Evolutionary conservation across 2,113 vertebrate species (phyloP).

Genomic region (Uropsilus gracilis): DNA sequence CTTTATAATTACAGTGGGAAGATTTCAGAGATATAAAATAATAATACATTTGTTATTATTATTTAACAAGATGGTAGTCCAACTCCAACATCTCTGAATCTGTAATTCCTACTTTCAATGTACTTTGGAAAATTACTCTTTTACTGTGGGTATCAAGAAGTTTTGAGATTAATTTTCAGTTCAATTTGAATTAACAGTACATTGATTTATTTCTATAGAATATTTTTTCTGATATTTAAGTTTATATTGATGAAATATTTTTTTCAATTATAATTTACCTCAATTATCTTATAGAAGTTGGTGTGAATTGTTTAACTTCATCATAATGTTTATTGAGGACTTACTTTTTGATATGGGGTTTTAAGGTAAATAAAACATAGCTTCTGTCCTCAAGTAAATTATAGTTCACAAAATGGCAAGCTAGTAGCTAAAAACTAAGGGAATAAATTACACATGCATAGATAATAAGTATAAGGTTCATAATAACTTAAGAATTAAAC

Average conservation of each 20-base stretch:
- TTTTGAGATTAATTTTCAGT: not conserved
- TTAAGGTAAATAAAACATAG: not conserved
- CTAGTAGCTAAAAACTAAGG: not conserved
- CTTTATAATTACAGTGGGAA: not conserved
- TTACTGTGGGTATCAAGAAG: not conserved
- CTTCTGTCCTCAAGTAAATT: not conserved
- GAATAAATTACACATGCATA: not conserved
- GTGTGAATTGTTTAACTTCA: not conserved
- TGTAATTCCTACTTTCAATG: not conserved
- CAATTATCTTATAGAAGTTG: not conserved
- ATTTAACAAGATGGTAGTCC: not conserved
- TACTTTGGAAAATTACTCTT: not conserved
- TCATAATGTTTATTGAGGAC: not conserved
- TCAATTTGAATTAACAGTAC: not conserved
- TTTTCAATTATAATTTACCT: conserved; percentile 2
- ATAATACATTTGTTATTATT: not conserved
- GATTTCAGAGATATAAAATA: not conserved
- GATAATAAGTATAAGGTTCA: not conserved
- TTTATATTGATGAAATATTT: not conserved
- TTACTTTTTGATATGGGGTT: not conserved
- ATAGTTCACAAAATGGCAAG: not conserved
- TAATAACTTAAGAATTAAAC: not conserved
- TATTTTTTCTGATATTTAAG: not conserved
- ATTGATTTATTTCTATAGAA: not conserved
- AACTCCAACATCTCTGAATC: not conserved